phyloP scores from a whole-genome alignment of 2,888 invertebrate species.

The Neoitamus cyanurus region DNA sequence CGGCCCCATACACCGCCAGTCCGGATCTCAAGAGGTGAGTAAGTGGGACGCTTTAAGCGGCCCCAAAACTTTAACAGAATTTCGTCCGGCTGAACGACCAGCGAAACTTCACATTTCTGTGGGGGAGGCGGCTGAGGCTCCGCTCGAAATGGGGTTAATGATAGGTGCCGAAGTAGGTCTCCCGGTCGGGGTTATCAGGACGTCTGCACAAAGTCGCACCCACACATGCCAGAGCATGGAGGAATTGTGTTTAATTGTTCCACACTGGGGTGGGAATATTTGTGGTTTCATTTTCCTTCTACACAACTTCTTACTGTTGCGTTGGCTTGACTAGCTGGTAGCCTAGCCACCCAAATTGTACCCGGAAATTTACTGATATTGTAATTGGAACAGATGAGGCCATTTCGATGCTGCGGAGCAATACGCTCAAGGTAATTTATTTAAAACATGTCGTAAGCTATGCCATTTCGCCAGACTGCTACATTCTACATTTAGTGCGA shows the following conservation, averaged over 20 bases:
- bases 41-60: not conserved
- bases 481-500: conserved; percentile 24
- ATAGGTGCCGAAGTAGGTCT: not conserved
- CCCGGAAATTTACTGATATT: conserved; percentile 39
- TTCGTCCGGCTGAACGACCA: not conserved
- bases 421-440: conserved; percentile 2
- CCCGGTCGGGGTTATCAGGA: not conserved
- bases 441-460: not conserved
- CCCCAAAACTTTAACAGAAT: not conserved
- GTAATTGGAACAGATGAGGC: conserved; percentile 35
- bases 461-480: not conserved
- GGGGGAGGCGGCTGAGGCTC: not conserved
- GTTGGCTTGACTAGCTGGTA: not conserved
- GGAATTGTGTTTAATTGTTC: conserved; percentile 9
- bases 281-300: not conserved
- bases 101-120: not conserved
- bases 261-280: not conserved
- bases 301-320: not conserved
- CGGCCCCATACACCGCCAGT: conserved; percentile 81
- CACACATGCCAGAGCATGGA: not conserved
- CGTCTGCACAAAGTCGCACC: not conserved
- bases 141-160: conserved; percentile 14
- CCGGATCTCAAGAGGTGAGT: conserved; percentile 74
- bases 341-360: not conserved
- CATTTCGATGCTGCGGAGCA: conserved; percentile 4